phyloP scores from a whole-genome alignment of 2,888 invertebrate genomes.

The Emmelina monodactyla region DNA sequence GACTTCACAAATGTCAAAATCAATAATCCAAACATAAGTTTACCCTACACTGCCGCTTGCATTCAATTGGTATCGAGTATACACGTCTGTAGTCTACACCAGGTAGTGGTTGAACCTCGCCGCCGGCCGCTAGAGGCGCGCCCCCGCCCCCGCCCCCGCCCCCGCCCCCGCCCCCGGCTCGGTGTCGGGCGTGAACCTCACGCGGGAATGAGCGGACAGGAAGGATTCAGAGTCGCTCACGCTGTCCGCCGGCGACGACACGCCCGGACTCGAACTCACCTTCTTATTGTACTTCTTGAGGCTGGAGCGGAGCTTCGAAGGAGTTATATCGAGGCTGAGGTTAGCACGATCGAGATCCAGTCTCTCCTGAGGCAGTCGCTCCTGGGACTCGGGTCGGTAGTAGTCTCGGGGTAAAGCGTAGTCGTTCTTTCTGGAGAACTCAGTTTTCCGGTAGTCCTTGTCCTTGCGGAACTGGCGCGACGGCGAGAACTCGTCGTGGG shows the following conservation, averaged over 20 bases:
- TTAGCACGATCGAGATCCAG: too few species aligned
- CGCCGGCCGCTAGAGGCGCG: constrained; percentile 57
- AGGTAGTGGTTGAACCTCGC: constrained; percentile 58
- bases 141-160: constrained; percentile 45
- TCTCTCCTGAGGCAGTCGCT: constrained; percentile 41
- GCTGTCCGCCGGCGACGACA: constrained; percentile 87
- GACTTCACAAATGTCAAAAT: too few species aligned
- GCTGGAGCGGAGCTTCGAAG: constrained; percentile 78
- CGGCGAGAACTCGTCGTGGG: constrained; percentile 55
- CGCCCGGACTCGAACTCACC: constrained; percentile 57
- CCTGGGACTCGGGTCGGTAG: constrained; percentile 43
- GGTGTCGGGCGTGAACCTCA: constrained; percentile 81
- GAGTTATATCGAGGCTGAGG: constrained; percentile 70
- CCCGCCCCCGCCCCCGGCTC: constrained; percentile 76
- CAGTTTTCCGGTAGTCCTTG: constrained; percentile 34
- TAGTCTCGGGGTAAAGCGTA: constrained; percentile 46
- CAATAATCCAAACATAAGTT: too few species aligned
- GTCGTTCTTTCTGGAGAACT: constrained; percentile 43
- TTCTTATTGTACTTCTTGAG: constrained; percentile 75
- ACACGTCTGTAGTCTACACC: too few species aligned
- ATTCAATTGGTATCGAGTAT: too few species aligned
- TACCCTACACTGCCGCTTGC: too few species aligned
- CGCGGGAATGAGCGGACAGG: constrained; percentile 81
- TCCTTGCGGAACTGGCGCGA: constrained; percentile 35
- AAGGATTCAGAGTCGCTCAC: constrained; percentile 85